Evolutionary conservation across 1,140 invertebrate species (phyloP).

Genomic region (Diachasmimorpha longicaudata): DNA sequence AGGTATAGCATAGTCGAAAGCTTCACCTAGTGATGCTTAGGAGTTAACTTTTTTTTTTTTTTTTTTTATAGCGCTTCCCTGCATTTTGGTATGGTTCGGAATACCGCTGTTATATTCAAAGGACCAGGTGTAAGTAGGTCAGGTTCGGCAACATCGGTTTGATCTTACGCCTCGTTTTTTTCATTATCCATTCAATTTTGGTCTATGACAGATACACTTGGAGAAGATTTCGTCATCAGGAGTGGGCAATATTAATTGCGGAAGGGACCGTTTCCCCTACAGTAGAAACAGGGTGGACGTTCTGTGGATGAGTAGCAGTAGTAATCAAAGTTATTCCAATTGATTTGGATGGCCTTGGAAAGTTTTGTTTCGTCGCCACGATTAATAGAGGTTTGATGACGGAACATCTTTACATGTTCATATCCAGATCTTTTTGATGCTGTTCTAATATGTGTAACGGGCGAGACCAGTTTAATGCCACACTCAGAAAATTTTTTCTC

Average conservation of each 20-base stretch:
- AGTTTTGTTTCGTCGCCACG: not conserved
- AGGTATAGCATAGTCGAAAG: too few species aligned
- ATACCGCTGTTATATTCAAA: too few species aligned
- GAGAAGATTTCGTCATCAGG: not conserved
- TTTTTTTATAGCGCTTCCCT: not conserved
- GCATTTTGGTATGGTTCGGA: too few species aligned
- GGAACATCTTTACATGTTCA: not conserved
- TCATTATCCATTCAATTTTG: not conserved
- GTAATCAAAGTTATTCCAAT: not conserved
- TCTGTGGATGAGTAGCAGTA: not conserved
- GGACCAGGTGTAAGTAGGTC: not conserved
- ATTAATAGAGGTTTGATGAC: not conserved
- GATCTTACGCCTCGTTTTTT: not conserved
- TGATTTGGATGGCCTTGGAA: not conserved
- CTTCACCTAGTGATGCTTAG: too few species aligned
- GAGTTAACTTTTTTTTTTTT: too few species aligned
- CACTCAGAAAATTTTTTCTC: too few species aligned
- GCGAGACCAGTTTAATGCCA: too few species aligned
- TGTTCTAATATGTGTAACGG: too few species aligned
- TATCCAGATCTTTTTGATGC: not conserved
- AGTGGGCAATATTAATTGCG: not conserved
- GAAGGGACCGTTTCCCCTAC: too few species aligned
- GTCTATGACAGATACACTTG: not conserved
- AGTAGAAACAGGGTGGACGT: not conserved
- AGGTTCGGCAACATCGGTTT: not conserved